These are phyloP conservation scores for Callaeas wilsoni DNA, from an alignment of 2,113 vertebrate species.

Conservation along the genomic window DNA sequence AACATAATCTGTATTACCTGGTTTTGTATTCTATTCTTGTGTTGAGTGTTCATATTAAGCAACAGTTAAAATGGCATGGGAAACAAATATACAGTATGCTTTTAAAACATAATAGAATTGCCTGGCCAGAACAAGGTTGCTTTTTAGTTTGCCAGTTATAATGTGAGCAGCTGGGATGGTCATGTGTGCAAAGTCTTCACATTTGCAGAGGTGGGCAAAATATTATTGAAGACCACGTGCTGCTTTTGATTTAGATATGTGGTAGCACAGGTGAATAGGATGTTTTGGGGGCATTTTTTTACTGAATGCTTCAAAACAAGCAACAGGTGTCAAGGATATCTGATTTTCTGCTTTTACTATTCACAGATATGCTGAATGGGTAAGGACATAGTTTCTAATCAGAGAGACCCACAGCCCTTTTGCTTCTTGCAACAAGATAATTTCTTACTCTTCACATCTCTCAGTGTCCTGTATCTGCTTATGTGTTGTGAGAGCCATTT, in stretches of 20 bases:
- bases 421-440: neutral
- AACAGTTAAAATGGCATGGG: neutral
- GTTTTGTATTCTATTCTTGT: neutral
- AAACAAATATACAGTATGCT: neutral
- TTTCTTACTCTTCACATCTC: neutral
- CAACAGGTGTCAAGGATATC: neutral
- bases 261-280: neutral
- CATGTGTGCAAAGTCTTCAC: neutral
- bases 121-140: neutral
- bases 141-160: neutral
- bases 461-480: neutral
- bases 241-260: neutral
- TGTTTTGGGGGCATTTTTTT: neutral
- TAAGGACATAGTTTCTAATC: neutral
- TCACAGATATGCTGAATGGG: neutral
- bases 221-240: neutral
- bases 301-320: neutral
- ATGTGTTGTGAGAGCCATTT: neutral
- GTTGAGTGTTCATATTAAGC: neutral
- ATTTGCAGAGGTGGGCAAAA: neutral
- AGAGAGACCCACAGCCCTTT: neutral
- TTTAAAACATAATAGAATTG: neutral
- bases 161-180: neutral
- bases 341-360: neutral
- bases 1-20: neutral